A percentile compares a stretch with the other conserved stretches of the same genome.
These are phyloP conservation scores for Phoxinus phoxinus DNA, from an alignment of 2,113 vertebrate genomes.

Conservation along the genomic window DNA sequence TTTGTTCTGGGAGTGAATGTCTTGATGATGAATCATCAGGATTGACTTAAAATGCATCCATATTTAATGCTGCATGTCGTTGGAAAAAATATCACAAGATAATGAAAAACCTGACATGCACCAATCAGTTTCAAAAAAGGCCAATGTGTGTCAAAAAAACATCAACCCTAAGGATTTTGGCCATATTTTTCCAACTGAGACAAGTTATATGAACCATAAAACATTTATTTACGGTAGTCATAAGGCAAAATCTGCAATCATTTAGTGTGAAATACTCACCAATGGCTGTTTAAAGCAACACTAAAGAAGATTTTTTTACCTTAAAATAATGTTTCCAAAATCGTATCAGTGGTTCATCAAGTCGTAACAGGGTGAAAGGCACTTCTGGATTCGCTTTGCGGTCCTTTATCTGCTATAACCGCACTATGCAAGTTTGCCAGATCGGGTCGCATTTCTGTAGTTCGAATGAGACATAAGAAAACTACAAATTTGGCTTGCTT, in stretches of 20 bases:
- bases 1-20: background rate
- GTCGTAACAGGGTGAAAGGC: no score
- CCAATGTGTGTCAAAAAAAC: background rate
- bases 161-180: background rate
- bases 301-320: no score
- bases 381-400: no score
- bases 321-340: no score
- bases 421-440: no score
- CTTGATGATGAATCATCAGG: constrained; percentile 4
- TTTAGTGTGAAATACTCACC: background rate
- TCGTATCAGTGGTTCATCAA: no score
- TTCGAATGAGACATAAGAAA: no score
- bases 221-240: no score
- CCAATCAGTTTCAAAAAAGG: background rate
- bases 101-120: background rate
- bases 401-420: no score
- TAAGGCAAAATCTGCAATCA: constrained; percentile 23
- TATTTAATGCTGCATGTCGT: background rate
- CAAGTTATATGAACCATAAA: background rate
- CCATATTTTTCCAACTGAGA: background rate
- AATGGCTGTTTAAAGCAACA: background rate
- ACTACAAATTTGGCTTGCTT: no score
- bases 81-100: background rate
- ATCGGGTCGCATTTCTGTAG: no score
- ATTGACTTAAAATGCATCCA: background rate